These are phyloP conservation scores for Eupristina koningsbergeri DNA, from an alignment of 1,140 invertebrate species.

Conservation along the genomic window DNA sequence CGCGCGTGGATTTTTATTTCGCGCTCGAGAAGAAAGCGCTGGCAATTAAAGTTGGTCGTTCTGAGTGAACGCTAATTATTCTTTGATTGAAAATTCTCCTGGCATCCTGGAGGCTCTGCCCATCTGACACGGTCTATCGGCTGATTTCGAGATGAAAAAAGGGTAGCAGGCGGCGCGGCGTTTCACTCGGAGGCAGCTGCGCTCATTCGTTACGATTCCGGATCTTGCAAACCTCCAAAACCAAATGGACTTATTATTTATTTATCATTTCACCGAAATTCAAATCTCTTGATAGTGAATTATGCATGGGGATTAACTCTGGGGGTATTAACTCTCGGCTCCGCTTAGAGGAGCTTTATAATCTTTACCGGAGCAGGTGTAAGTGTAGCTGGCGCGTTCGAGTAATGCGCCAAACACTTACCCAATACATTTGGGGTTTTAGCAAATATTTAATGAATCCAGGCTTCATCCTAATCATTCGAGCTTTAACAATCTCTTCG, in stretches of 20 bases:
- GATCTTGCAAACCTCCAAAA: not conserved
- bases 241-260: not conserved
- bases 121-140: not conserved
- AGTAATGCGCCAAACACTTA: not conserved
- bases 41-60: not conserved
- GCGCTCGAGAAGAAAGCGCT: not conserved
- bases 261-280: not conserved
- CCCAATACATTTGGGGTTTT: not conserved
- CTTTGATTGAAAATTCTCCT: conserved; percentile 11
- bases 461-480: too few species aligned
- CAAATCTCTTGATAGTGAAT: not conserved
- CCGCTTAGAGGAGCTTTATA: not conserved
- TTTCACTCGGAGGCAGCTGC: not conserved
- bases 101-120: not conserved
- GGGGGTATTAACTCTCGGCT: too few species aligned
- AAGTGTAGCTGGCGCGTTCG: not conserved
- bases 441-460: not conserved
- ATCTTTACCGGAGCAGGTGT: not conserved
- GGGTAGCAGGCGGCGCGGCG: not conserved
- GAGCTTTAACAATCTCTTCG: too few species aligned
- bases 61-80: not conserved
- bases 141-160: conserved; percentile 9
- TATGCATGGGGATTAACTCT: not conserved
- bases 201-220: not conserved
- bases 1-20: not conserved